Evolutionary conservation across 1,140 invertebrate genomes (phyloP).

Genomic region (Drosophila nikananu): DNA sequence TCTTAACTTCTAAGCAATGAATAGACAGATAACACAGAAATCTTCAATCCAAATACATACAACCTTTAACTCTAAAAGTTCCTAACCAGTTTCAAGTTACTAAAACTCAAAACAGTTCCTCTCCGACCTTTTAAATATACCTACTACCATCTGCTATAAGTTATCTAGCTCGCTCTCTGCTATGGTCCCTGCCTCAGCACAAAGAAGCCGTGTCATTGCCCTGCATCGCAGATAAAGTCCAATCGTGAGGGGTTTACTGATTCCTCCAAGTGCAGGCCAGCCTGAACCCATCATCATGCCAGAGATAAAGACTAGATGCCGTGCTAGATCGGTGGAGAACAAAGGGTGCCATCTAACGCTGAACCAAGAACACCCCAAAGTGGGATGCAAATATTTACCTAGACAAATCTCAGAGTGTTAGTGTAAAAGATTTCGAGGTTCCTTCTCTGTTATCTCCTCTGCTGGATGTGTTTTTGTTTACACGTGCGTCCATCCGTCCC

Average conservation of each 20-base stretch:
- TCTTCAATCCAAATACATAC: background rate
- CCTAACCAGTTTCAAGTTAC: background rate
- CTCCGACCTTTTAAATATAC: background rate
- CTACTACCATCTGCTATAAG: background rate
- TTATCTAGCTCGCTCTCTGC: background rate
- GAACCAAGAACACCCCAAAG: background rate
- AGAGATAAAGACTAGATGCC: background rate
- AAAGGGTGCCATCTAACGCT: conserved; percentile 20
- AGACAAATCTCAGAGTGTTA: conserved; percentile 6
- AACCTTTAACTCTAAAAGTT: background rate
- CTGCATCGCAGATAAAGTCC: conserved; percentile 52
- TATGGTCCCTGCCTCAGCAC: background rate
- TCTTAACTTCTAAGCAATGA: background rate
- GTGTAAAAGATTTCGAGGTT: conserved; percentile 13
- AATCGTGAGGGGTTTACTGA: conserved; percentile 10
- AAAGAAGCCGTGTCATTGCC: conserved; percentile 51
- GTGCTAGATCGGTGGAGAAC: conserved; percentile 15
- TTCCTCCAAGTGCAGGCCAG: conserved; percentile 11
- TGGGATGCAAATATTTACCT: conserved; percentile 43
- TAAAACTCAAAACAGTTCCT: background rate
- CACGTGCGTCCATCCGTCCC: conserved; percentile 35
- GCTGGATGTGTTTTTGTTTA: conserved; percentile 53
- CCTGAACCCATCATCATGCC: conserved; percentile 13
- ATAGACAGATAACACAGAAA: background rate
- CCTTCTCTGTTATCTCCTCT: conserved; percentile 11